phyloP scores from a whole-genome alignment of 2,113 vertebrate species.

The Colius striatus region DNA sequence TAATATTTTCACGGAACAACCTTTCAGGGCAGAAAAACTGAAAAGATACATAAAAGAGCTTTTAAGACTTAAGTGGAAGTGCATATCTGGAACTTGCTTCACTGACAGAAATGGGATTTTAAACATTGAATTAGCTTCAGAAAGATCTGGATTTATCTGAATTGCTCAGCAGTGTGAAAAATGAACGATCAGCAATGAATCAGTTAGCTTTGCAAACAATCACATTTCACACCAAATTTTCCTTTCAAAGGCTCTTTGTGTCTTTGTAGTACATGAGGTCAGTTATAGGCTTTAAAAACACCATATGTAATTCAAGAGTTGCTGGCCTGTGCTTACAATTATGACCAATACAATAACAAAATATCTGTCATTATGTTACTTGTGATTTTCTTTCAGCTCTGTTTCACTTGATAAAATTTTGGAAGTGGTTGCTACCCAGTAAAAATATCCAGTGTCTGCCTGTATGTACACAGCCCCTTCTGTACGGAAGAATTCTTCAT shows the following conservation, averaged over 20 bases:
- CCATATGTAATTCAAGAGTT: background rate
- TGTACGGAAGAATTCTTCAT: background rate
- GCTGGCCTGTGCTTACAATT: background rate
- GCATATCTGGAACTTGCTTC: background rate
- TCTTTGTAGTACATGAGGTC: background rate
- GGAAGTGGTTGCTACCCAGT: background rate
- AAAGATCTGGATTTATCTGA: background rate
- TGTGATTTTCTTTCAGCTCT: background rate
- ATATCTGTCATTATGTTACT: background rate
- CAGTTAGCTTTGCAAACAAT: background rate
- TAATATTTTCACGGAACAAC: background rate
- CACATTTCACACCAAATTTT: background rate
- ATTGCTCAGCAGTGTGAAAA: background rate
- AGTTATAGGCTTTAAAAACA: background rate
- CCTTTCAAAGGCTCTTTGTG: background rate
- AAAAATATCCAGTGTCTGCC: background rate
- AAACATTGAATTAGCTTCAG: background rate
- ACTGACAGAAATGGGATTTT: background rate
- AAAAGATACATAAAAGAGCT: background rate
- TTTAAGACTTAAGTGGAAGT: background rate
- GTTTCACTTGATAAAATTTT: background rate
- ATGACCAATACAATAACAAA: background rate
- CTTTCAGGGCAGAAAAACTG: background rate
- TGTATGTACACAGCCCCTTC: background rate
- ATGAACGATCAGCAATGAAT: background rate